Evolutionary conservation across 2,113 vertebrate species (phyloP).

Genomic region (Azemiops feae): DNA sequence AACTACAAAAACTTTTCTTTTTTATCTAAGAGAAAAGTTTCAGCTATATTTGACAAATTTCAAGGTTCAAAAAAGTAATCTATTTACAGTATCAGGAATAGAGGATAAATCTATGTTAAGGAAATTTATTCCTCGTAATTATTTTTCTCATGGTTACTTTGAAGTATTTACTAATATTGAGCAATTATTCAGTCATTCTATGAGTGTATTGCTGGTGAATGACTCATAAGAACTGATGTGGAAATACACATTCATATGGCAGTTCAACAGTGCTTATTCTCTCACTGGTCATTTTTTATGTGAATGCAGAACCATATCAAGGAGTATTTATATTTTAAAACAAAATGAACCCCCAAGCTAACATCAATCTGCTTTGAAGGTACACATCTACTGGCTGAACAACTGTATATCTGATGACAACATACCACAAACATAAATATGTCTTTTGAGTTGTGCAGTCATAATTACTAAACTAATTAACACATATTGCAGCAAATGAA

Average conservation of each 20-base stretch:
- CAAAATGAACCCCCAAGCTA: neutral
- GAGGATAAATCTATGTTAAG: neutral
- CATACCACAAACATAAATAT: slow-evolving; percentile 21
- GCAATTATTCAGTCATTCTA: neutral
- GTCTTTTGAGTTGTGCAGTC: slow-evolving; percentile 4
- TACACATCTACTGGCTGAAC: slow-evolving; percentile 10
- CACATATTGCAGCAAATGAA: neutral
- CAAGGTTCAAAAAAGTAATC: neutral
- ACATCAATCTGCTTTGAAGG: neutral
- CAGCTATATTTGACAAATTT: neutral
- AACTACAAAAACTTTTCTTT: neutral
- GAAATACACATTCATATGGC: neutral
- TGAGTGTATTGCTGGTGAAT: neutral
- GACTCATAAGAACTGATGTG: slow-evolving; percentile 4
- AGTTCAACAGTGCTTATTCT: neutral
- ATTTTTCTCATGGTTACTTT: neutral
- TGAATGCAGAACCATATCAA: neutral
- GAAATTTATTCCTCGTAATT: neutral
- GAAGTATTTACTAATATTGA: neutral
- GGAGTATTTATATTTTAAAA: neutral
- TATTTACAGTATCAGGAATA: neutral
- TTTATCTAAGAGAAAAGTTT: neutral
- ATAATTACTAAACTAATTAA: neutral
- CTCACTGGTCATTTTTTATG: neutral
- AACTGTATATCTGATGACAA: slow-evolving; percentile 17